These are phyloP conservation scores for Henricia sp. DNA, from an alignment of 53 echinoderm and acorn worm genomes.

Conservation along the genomic window DNA sequence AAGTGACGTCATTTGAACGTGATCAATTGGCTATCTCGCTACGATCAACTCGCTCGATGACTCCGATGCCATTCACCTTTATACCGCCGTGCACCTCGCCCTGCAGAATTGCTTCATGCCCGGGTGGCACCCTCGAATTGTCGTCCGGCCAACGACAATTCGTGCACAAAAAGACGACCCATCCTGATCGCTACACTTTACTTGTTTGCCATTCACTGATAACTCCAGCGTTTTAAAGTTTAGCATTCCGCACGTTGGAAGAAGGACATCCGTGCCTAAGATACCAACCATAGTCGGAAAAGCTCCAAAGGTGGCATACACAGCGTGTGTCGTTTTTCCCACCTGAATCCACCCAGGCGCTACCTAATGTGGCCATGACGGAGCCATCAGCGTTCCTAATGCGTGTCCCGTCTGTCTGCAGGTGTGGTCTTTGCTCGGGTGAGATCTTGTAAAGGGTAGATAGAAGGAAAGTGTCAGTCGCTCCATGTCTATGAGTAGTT, in stretches of 20 bases:
- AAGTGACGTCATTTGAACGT: too few species aligned
- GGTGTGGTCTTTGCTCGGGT: neutral
- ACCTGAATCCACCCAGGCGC: constrained; percentile 24
- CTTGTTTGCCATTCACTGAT: constrained; percentile 16
- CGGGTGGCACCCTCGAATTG: constrained; percentile 45
- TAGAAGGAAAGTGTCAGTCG: constrained; percentile 32
- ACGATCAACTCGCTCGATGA: constrained; percentile 45
- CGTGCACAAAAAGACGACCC: constrained; percentile 29
- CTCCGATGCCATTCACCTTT: neutral
- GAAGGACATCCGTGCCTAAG: constrained; percentile 37
- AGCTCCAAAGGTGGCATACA: constrained; percentile 17
- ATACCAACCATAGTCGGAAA: constrained; percentile 16
- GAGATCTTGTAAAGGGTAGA: constrained; percentile 30
- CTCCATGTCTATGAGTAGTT: constrained; percentile 41
- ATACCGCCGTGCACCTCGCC: constrained; percentile 1
- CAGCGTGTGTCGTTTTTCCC: neutral
- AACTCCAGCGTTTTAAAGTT: constrained; percentile 10
- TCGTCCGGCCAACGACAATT: constrained; percentile 31
- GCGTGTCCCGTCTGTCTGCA: neutral
- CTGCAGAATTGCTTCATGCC: constrained; percentile 43
- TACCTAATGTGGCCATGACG: neutral
- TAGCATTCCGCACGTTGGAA: neutral
- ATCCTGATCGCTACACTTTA: constrained; percentile 7
- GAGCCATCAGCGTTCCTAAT: constrained; percentile 8
- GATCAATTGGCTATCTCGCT: constrained; percentile 17